Conservation (phyloP, 2,888 invertebrate species). For the Tribolium freemani region DNA sequence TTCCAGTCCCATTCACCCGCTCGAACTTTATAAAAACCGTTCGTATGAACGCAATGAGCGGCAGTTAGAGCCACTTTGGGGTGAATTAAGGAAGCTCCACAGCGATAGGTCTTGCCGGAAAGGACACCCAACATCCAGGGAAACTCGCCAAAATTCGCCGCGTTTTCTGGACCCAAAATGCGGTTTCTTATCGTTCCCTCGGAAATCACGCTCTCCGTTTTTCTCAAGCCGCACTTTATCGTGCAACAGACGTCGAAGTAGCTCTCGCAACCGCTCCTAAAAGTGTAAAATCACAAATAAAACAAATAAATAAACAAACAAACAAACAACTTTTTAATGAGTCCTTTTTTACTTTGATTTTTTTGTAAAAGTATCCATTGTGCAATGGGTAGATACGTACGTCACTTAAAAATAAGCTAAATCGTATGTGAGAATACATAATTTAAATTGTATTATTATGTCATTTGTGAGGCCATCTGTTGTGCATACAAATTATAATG, state of each 20-base stretch:
- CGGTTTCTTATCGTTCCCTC: slow-evolving; percentile 35
- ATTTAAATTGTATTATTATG: too few species aligned
- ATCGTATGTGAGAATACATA: too few species aligned
- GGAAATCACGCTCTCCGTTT: slow-evolving; percentile 24
- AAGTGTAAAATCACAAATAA: not conserved
- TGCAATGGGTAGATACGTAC: too few species aligned
- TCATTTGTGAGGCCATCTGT: too few species aligned
- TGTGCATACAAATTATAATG: too few species aligned
- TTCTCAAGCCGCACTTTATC: slow-evolving; percentile 59
- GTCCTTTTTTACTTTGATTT: too few species aligned
- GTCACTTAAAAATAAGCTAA: too few species aligned
- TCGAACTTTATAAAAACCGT: slow-evolving; percentile 56
- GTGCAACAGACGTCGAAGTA: slow-evolving; percentile 62
- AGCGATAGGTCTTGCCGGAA: slow-evolving; percentile 53
- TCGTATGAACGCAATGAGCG: slow-evolving; percentile 59
- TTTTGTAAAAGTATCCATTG: too few species aligned
- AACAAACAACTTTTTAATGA: too few species aligned
- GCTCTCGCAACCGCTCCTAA: slow-evolving; percentile 46
- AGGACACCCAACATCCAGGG: slow-evolving; percentile 65
- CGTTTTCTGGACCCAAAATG: slow-evolving; percentile 53
- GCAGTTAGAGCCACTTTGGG: slow-evolving; percentile 63
- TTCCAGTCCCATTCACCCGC: slow-evolving; percentile 66
- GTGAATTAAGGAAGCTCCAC: slow-evolving; percentile 63
- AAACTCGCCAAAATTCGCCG: slow-evolving; percentile 62
- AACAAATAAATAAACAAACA: not conserved